Percentiles rank a stretch among this genome's conserved stretches.
These are phyloP conservation scores for Tridacna crocea DNA, from an alignment of 2,888 invertebrate species.

Conservation along the genomic window DNA sequence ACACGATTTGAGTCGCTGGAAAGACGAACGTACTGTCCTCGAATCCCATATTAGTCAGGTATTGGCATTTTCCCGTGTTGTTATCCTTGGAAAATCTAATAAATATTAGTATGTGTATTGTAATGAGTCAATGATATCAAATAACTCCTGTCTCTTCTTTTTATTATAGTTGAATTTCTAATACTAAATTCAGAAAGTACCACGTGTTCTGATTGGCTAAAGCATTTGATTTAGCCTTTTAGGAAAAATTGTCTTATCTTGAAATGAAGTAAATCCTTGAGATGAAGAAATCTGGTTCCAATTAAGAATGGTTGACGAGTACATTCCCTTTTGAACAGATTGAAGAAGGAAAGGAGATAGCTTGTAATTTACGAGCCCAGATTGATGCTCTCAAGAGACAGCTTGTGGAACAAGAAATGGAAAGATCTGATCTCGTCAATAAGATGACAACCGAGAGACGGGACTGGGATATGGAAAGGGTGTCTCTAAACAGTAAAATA, in stretches of 20 bases:
- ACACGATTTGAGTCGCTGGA: slow-evolving; percentile 73
- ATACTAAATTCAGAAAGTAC: too few species aligned
- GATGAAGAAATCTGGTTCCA: too few species aligned
- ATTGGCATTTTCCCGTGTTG: neutral
- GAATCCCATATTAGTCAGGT: slow-evolving; percentile 74
- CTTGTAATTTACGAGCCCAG: slow-evolving; percentile 66
- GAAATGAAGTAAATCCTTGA: too few species aligned
- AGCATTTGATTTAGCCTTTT: too few species aligned
- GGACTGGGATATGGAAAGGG: slow-evolving; percentile 76
- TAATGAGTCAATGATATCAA: too few species aligned
- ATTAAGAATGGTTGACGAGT: too few species aligned
- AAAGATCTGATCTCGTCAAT: slow-evolving; percentile 75
- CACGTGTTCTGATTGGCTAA: too few species aligned
- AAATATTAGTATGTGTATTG: too few species aligned
- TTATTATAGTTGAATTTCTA: too few species aligned
- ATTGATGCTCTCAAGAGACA: slow-evolving; percentile 73
- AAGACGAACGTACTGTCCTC: slow-evolving; percentile 74
- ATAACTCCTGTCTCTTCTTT: too few species aligned
- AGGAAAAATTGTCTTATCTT: too few species aligned
- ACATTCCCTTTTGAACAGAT: slow-evolving; percentile 59
- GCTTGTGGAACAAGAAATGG: slow-evolving; percentile 73
- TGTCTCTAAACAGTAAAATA: slow-evolving; percentile 70
- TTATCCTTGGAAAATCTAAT: too few species aligned
- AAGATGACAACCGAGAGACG: slow-evolving; percentile 73
- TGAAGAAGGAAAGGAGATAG: slow-evolving; percentile 70